A percentile compares a stretch with the other conserved stretches of the same genome.
Evolutionary conservation across 2,888 invertebrate genomes (phyloP).

Genomic region (Spilosoma lubricipeda): DNA sequence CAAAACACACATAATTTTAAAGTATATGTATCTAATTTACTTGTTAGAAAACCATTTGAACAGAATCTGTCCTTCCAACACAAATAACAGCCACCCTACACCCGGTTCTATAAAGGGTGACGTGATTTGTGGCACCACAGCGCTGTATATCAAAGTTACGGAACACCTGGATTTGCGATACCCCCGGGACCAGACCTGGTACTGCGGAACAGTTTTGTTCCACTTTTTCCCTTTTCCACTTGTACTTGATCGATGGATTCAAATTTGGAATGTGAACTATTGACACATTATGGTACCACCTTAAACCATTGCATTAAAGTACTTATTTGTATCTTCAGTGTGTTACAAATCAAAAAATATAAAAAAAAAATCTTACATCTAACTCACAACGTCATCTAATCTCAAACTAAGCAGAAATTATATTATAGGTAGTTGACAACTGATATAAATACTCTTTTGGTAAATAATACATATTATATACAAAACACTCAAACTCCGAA

Average conservation of each 20-base stretch:
- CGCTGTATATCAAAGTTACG: constrained; percentile 58
- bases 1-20: neutral
- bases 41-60: neutral
- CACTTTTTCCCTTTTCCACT: constrained; percentile 18
- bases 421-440: too few species aligned
- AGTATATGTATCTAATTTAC: neutral
- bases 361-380: too few species aligned
- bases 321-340: neutral
- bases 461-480: too few species aligned
- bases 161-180: constrained; percentile 56
- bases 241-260: constrained; percentile 38
- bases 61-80: neutral
- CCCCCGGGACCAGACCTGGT: constrained; percentile 37
- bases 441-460: too few species aligned
- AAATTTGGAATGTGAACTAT: constrained; percentile 28
- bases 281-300: constrained; percentile 20
- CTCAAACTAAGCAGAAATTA: too few species aligned
- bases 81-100: constrained; percentile 34
- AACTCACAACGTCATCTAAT: too few species aligned
- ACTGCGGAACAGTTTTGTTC: constrained; percentile 36
- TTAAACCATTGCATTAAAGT: neutral
- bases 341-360: too few species aligned
- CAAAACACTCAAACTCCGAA: too few species aligned
- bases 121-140: constrained; percentile 61
- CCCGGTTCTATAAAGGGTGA: constrained; percentile 55